Evolutionary conservation across 2,888 invertebrate species (phyloP).

Genomic region (Hyles lineata): DNA sequence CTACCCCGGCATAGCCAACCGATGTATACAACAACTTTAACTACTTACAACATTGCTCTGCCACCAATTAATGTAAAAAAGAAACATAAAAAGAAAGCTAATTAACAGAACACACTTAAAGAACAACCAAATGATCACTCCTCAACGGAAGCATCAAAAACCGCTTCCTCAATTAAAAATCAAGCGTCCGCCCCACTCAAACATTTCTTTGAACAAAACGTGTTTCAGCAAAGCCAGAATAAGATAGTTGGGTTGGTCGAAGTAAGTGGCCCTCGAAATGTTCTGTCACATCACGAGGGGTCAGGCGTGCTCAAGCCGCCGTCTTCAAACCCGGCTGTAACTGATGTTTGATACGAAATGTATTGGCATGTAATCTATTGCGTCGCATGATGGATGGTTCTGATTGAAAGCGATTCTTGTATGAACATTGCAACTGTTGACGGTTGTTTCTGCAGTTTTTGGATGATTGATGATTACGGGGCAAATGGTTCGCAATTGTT

Average conservation of each 20-base stretch:
- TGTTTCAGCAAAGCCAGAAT: not conserved
- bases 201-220: not conserved
- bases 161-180: not conserved
- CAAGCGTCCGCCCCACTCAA: not conserved
- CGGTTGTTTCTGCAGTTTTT: not conserved
- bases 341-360: conserved; percentile 35
- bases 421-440: not conserved
- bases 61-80: too few species aligned
- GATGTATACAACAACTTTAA: too few species aligned
- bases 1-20: too few species aligned
- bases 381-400: not conserved
- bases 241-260: conserved; percentile 12
- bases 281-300: conserved; percentile 9
- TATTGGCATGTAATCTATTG: conserved; percentile 27
- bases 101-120: not conserved
- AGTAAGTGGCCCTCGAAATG: conserved; percentile 27
- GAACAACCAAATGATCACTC: not conserved
- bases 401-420: conserved; percentile 5
- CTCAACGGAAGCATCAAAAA: not conserved
- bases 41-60: too few species aligned
- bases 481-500: not conserved
- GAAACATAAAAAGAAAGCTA: not conserved
- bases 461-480: not conserved
- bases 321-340: conserved; percentile 34
- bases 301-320: conserved; percentile 41